Conservation (phyloP, 2,113 vertebrate species). For the Diglossa brunneiventris region DNA sequence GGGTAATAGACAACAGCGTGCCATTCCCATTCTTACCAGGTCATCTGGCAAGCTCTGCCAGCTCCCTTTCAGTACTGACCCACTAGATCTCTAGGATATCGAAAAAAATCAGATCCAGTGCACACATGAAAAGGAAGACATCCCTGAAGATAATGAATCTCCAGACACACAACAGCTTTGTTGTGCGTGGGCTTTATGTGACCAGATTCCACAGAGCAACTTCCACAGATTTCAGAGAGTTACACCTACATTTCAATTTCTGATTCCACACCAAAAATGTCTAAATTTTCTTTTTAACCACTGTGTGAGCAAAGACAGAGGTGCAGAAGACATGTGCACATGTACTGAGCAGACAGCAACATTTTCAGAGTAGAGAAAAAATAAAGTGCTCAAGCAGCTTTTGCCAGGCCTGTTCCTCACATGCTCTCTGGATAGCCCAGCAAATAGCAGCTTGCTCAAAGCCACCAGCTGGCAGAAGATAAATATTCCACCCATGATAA, state of each 20-base stretch:
- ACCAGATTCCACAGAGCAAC: not conserved
- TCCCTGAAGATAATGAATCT: not conserved
- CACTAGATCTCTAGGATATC: not conserved
- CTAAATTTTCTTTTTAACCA: not conserved
- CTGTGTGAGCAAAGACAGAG: not conserved
- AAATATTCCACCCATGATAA: constrained; percentile 63
- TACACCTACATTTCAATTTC: not conserved
- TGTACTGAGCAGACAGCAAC: not conserved
- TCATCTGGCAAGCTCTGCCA: not conserved
- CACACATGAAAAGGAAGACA: not conserved
- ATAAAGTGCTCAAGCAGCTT: not conserved
- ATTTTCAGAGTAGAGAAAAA: not conserved
- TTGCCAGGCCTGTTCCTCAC: not conserved
- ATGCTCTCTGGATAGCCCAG: not conserved
- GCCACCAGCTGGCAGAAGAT: constrained; percentile 37
- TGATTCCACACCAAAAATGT: not conserved
- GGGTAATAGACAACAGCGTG: not conserved
- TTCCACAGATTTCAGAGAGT: not conserved
- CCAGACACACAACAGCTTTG: not conserved
- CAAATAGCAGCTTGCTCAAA: constrained; percentile 13
- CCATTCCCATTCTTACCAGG: not conserved
- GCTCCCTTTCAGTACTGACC: not conserved
- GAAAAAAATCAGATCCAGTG: not conserved
- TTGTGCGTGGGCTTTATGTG: accelerated
- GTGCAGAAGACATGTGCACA: not conserved